phyloP scores from a whole-genome alignment of 1,140 invertebrate genomes.

The Acromyrmex echinatior region DNA sequence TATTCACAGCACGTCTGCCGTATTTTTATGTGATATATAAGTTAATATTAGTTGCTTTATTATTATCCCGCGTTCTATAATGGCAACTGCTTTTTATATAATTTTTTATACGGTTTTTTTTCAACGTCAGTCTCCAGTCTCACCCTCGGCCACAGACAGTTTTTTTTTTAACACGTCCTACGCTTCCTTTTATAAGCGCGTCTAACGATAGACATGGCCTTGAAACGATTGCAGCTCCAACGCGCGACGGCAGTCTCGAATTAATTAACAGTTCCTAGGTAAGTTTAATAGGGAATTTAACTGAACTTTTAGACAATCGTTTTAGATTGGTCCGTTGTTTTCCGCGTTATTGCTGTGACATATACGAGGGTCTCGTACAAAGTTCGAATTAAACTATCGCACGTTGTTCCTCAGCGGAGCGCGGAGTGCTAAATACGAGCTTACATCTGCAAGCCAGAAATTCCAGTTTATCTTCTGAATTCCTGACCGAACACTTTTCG shows the following conservation, averaged over 20 bases:
- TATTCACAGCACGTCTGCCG: conserved; percentile 19
- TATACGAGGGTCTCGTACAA: conserved; percentile 49
- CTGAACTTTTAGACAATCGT: conserved; percentile 74
- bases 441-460: conserved; percentile 62
- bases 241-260: conserved; percentile 38
- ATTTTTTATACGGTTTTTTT: conserved; percentile 55
- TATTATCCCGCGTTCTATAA: conserved; percentile 60
- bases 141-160: conserved; percentile 61
- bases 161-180: conserved; percentile 59
- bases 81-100: conserved; percentile 58
- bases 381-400: conserved; percentile 64
- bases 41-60: conserved; percentile 56
- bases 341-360: conserved; percentile 71
- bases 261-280: conserved; percentile 58
- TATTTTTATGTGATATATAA: conserved; percentile 39
- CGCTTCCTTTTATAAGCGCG: conserved; percentile 54
- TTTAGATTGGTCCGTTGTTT: conserved; percentile 75
- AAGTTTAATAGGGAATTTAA: conserved; percentile 61
- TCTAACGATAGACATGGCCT: conserved; percentile 60
- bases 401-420: conserved; percentile 52
- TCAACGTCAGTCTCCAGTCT: conserved; percentile 57
- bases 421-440: conserved; percentile 54
- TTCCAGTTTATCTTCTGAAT: conserved; percentile 64
- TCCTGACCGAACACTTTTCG: conserved; percentile 60
- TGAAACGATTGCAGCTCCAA: conserved; percentile 56